These are phyloP conservation scores for Grapholita molesta DNA, from an alignment of 1,140 invertebrate genomes.

Conservation along the genomic window DNA sequence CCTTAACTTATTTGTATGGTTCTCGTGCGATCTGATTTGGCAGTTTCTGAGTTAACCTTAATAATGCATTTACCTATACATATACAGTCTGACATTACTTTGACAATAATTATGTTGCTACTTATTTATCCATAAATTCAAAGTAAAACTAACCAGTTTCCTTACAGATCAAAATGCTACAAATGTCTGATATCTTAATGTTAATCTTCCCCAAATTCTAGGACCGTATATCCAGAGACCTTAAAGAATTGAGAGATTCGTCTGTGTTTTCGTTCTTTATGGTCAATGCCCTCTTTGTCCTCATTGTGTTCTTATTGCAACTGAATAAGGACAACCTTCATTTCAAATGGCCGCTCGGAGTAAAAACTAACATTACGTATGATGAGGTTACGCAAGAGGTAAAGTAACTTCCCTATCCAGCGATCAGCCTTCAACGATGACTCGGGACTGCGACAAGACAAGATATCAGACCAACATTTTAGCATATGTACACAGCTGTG, in stretches of 20 bases:
- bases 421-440: constrained; percentile 72
- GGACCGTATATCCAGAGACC: constrained; percentile 92
- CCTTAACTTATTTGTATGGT: too few relatives aligned
- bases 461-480: not conserved
- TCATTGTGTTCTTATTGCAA: constrained; percentile 98
- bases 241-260: constrained; percentile 95
- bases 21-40: too few relatives aligned
- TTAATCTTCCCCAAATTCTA: constrained; percentile 79
- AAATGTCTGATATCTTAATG: constrained; percentile 19
- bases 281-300: constrained; percentile 98
- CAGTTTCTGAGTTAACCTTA: too few relatives aligned
- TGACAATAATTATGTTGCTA: too few relatives aligned
- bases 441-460: constrained; percentile 38
- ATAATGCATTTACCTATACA: too few relatives aligned
- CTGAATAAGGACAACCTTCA: constrained; percentile 96
- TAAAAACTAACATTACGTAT: constrained; percentile 95
- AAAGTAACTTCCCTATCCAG: constrained; percentile 76
- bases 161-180: constrained; percentile 35
- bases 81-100: too few relatives aligned
- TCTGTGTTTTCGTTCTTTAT: constrained; percentile 98
- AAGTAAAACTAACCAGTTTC: constrained; percentile 30
- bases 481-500: not conserved
- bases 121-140: too few relatives aligned
- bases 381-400: constrained; percentile 93
- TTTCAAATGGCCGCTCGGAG: constrained; percentile 95